Base-by-base conservation (phyloP, 2,888 invertebrate genomes). In the Diadegma fenestrale region DNA sequence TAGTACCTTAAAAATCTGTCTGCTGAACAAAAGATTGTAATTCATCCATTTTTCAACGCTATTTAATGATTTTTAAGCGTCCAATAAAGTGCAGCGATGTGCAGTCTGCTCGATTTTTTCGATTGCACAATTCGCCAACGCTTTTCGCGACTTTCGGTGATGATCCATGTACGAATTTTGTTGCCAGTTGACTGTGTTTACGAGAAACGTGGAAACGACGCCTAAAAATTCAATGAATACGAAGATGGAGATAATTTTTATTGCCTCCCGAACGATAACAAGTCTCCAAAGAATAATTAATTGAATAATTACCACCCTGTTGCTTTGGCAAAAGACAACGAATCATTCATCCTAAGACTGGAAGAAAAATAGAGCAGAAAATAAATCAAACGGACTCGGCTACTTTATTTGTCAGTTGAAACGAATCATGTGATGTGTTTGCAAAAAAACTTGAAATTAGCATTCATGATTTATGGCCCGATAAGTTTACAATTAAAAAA, bases 61-160 rank as follows among this genome's bases (percentile, higher is more conserved):
- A 22, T 45, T 63, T 64, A 8, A 48, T 48, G 5, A 17, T 45
- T n/a, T 6, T 48, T 19, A 33, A 19, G 63, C 43, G 48, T 26
- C n/a, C 51, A 68, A 68, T 30, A 48, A 48, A 26, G 17, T 69
- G 48, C 30, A 69, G n/a, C n/a, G 33, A 30, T 71, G 19, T 14
- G 17, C 41, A 64, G 54, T 66, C 68, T 43, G n/a, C 48, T 45
- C 33, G 72, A 12, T 68, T 51, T 75, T 79, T 69, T 83, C 75
- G 79, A 83, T 83, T 69, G 54, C 79, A 30, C 51, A 12, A 10
- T n/a, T n/a, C n/a, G n/a, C n/a, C n/a, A n/a, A n/a, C n/a, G n/a
- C n/a, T n/a, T n/a, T n/a, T 26, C 22, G 26, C 22, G 14, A 58
- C 26, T 58, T 58, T 58, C 10, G 37, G 7, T 0, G 8, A 37